These are phyloP conservation scores for Riptortus pedestris DNA, from an alignment of 1,140 invertebrate genomes.

Conservation along the genomic window DNA sequence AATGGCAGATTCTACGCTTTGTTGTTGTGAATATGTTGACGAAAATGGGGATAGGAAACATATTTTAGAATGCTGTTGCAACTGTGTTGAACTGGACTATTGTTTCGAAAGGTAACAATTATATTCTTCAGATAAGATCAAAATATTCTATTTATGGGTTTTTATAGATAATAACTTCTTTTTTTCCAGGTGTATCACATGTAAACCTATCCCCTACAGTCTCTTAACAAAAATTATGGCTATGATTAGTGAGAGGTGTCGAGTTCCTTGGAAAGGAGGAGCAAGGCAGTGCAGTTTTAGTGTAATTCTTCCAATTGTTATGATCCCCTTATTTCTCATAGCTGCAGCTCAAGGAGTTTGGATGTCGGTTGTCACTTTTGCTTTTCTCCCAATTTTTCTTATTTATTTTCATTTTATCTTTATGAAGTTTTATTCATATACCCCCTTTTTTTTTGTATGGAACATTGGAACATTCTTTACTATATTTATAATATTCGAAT, in stretches of 20 bases:
- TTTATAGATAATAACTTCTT: slow-evolving; percentile 2
- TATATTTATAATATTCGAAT: slow-evolving; percentile 54
- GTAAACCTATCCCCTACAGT: slow-evolving; percentile 29
- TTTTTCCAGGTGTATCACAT: slow-evolving; percentile 32
- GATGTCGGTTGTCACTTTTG: slow-evolving; percentile 48
- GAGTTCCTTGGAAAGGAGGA: slow-evolving; percentile 44
- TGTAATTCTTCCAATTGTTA: slow-evolving; percentile 49
- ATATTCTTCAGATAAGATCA: background rate
- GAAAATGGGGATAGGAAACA: slow-evolving; percentile 41
- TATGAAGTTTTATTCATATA: slow-evolving; percentile 46
- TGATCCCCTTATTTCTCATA: slow-evolving; percentile 48
- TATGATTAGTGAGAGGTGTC: slow-evolving; percentile 43
- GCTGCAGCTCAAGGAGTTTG: slow-evolving; percentile 47
- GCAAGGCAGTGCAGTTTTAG: slow-evolving; percentile 47
- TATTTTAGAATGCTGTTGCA: slow-evolving; percentile 47
- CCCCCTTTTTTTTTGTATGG: slow-evolving; percentile 59
- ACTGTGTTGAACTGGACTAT: slow-evolving; percentile 45
- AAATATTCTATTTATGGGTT: background rate
- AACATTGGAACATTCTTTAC: slow-evolving; percentile 49
- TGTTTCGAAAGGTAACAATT: slow-evolving; percentile 38
- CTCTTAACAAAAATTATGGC: slow-evolving; percentile 26
- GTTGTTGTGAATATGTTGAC: slow-evolving; percentile 48
- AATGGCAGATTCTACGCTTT: slow-evolving; percentile 33
- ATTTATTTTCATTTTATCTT: slow-evolving; percentile 50
- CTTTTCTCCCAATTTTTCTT: slow-evolving; percentile 48